phyloP scores from a whole-genome alignment of 2,888 invertebrate genomes.

The Brassicogethes aeneus region DNA sequence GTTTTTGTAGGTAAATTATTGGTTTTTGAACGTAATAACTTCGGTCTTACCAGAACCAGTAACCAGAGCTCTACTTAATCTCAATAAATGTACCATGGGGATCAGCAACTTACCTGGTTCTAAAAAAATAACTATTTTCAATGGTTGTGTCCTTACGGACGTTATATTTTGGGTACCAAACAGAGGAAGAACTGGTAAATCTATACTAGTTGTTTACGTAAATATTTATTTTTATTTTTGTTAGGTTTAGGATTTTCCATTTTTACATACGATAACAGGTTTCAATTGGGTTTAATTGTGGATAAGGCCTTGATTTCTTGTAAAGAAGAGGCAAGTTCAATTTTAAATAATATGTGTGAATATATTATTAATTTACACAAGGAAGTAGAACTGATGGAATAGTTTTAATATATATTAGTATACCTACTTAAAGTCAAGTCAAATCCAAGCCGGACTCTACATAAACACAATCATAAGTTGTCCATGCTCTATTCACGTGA shows the following conservation, averaged over 20 bases:
- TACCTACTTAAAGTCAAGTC: no score
- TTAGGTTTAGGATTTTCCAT: conserved; percentile 48
- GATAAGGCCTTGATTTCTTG: conserved; percentile 7
- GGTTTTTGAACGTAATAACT: not conserved
- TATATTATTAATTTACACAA: not conserved
- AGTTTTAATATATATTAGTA: not conserved
- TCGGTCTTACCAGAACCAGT: not conserved
- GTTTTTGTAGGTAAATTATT: not conserved
- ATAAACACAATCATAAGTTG: no score
- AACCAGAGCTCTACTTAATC: not conserved
- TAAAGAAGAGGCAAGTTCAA: not conserved
- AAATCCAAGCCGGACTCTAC: no score
- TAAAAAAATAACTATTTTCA: not conserved
- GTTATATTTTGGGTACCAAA: not conserved
- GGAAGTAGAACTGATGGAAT: not conserved
- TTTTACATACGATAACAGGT: conserved; percentile 36
- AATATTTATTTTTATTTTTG: no score
- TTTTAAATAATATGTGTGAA: not conserved
- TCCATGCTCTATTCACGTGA: no score
- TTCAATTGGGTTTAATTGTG: conserved; percentile 6
- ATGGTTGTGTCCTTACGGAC: not conserved
- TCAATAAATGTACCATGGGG: not conserved
- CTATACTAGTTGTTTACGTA: no score
- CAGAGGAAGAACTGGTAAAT: not conserved
- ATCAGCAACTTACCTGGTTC: not conserved